A percentile compares a stretch with the other conserved stretches of the same genome.
Evolutionary conservation across 2,888 invertebrate species (phyloP).

Genomic region (Furcula furcula): DNA sequence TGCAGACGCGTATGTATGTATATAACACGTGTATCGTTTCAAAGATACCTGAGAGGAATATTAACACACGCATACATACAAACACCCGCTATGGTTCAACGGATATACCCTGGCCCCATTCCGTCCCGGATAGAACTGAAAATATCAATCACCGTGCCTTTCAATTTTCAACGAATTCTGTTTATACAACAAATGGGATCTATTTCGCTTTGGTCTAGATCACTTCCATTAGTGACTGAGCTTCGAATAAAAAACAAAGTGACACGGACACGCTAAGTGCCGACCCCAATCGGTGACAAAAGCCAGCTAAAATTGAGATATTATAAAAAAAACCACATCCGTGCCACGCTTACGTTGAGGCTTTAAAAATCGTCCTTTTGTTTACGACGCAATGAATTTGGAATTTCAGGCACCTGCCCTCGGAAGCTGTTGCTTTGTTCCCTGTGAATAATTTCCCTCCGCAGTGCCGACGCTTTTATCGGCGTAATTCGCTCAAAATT

Average conservation of each 20-base stretch:
- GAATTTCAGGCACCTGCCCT: constrained; percentile 65
- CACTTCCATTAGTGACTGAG: background rate
- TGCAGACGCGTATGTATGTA: too few species aligned
- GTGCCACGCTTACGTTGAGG: constrained; percentile 37
- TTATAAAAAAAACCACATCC: constrained; percentile 34
- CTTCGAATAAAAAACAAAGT: constrained; percentile 7
- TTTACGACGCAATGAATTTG: constrained; percentile 71
- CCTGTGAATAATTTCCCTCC: constrained; percentile 55
- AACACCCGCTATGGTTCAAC: too few species aligned
- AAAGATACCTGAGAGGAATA: too few species aligned
- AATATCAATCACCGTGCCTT: too few species aligned
- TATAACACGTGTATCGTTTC: too few species aligned
- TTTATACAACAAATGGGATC: background rate
- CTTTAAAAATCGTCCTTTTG: constrained; percentile 64
- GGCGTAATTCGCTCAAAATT: constrained; percentile 55
- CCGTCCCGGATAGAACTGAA: too few species aligned
- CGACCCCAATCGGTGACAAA: constrained; percentile 25
- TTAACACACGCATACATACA: too few species aligned
- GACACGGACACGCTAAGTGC: constrained; percentile 13
- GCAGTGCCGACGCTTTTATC: constrained; percentile 43
- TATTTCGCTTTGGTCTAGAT: background rate
- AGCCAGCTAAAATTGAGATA: constrained; percentile 41
- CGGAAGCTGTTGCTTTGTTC: constrained; percentile 61
- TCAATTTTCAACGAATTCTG: background rate
- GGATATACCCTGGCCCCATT: too few species aligned